Evolutionary conservation across 2,888 invertebrate species (phyloP).

Genomic region (Cataglyphis rosenhaueri): DNA sequence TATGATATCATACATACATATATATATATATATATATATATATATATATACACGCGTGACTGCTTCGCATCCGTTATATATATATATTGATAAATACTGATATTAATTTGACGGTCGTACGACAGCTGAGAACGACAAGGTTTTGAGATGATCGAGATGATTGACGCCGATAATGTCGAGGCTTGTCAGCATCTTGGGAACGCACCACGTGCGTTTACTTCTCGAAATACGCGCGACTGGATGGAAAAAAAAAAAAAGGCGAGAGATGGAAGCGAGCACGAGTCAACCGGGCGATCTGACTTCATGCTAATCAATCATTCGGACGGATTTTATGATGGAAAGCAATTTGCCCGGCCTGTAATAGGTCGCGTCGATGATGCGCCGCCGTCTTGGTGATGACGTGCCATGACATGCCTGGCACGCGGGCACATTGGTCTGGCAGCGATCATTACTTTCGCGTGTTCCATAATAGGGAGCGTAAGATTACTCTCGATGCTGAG

Average conservation of each 20-base stretch:
- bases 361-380: slow-evolving; percentile 76
- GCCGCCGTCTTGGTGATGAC: slow-evolving; percentile 74
- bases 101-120: slow-evolving; percentile 45
- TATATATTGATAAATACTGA: slow-evolving; percentile 49
- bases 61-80: not conserved
- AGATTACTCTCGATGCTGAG: slow-evolving; percentile 23
- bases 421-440: slow-evolving; percentile 42
- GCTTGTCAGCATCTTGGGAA: slow-evolving; percentile 42
- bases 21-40: not conserved
- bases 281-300: slow-evolving; percentile 74
- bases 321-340: slow-evolving; percentile 76
- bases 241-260: slow-evolving; percentile 33
- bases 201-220: slow-evolving; percentile 17
- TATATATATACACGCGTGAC: slow-evolving; percentile 10
- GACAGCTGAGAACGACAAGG: slow-evolving; percentile 11
- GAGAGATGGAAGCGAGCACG: slow-evolving; percentile 41
- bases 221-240: slow-evolving; percentile 17
- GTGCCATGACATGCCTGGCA: slow-evolving; percentile 70
- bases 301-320: slow-evolving; percentile 81
- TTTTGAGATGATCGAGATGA: slow-evolving; percentile 56
- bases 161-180: slow-evolving; percentile 62
- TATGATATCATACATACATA: slow-evolving; percentile 16
- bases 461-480: slow-evolving; percentile 43
- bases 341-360: slow-evolving; percentile 78
- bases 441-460: slow-evolving; percentile 64